Conservation (phyloP, 1,140 invertebrate genomes). For the Trichoplusia ni region DNA sequence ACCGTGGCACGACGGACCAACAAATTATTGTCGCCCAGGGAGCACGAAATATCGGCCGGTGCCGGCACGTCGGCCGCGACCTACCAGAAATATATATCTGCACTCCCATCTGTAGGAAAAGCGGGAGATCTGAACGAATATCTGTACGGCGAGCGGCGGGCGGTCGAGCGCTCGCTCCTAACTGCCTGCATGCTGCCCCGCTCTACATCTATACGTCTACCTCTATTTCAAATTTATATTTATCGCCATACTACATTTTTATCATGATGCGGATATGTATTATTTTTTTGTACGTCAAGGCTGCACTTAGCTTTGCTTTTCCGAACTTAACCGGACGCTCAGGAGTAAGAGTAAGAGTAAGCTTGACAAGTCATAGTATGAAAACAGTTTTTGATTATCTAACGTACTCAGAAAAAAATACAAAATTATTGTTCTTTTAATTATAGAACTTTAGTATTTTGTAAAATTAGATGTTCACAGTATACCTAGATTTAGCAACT, state of each 20-base stretch:
- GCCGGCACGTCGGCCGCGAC: conserved; percentile 45
- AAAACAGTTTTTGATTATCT: too few relatives aligned
- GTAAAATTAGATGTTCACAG: too few relatives aligned
- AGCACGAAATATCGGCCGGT: conserved; percentile 63
- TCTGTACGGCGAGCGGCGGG: not conserved
- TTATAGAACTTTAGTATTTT: too few relatives aligned
- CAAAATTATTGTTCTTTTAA: too few relatives aligned
- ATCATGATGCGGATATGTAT: too few relatives aligned
- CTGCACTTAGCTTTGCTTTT: too few relatives aligned
- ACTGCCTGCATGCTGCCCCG: not conserved
- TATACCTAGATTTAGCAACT: not conserved
- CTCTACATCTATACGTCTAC: conserved; percentile 12
- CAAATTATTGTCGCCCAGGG: conserved; percentile 71
- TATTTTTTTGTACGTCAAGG: too few relatives aligned
- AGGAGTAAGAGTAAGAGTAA: too few relatives aligned
- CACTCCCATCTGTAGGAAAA: conserved; percentile 31
- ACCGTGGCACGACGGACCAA: conserved; percentile 59
- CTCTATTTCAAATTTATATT: conserved; percentile 15
- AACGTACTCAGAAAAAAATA: too few relatives aligned
- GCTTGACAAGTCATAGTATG: too few relatives aligned
- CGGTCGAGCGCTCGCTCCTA: conserved; percentile 2
- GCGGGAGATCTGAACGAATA: conserved; percentile 29
- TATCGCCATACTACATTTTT: too few relatives aligned
- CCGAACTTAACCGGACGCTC: too few relatives aligned
- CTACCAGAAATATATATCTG: conserved; percentile 53